Conservation (phyloP, 53 echinoderm and acorn worm genomes). For the Paelopatides confundens region DNA sequence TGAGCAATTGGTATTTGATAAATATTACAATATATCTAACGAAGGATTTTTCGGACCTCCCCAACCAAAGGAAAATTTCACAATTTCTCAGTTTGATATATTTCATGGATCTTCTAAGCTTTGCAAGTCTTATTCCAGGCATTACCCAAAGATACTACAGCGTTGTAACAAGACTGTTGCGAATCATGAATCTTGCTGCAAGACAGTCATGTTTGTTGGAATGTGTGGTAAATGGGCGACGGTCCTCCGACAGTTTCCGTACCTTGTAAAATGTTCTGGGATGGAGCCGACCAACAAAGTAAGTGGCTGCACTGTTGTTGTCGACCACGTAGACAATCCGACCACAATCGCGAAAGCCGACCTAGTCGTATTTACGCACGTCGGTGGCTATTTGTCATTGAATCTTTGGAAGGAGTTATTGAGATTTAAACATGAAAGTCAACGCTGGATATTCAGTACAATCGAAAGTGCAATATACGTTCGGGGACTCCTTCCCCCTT, state of each 20-base stretch:
- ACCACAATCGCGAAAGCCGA: neutral
- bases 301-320: neutral
- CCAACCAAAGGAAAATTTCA: neutral
- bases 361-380: constrained; percentile 4
- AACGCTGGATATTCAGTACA: constrained; percentile 28
- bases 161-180: neutral
- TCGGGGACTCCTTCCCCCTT: constrained; percentile 3
- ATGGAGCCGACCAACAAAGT: neutral
- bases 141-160: neutral
- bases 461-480: constrained; percentile 24
- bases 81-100: neutral
- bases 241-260: constrained; percentile 6
- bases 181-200: neutral
- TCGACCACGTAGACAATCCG: neutral
- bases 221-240: constrained; percentile 13
- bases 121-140: neutral
- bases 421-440: neutral
- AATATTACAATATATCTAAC: neutral
- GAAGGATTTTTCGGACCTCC: neutral
- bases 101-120: neutral
- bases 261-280: neutral
- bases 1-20: neutral
- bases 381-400: constrained; percentile 1
- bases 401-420: neutral
- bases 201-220: constrained; percentile 14